phyloP scores from a whole-genome alignment of 2,888 invertebrate genomes.

The Orchesellides sinensis region DNA sequence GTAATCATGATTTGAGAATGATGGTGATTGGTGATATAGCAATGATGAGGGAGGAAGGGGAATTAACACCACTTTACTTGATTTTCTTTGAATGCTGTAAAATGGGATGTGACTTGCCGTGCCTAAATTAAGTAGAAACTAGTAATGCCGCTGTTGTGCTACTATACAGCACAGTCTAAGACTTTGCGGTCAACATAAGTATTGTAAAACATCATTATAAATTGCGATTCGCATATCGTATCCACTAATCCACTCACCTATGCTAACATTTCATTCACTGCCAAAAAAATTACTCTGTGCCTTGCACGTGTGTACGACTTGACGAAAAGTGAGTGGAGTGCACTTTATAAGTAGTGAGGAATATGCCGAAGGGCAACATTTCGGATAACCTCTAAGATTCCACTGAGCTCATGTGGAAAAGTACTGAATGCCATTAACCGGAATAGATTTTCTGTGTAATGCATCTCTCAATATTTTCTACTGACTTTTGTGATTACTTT shows the following conservation, averaged over 20 bases:
- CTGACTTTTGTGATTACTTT: too few relatives aligned
- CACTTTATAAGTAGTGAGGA: constrained; percentile 10
- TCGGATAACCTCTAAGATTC: constrained; percentile 59
- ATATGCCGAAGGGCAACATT: constrained; percentile 56
- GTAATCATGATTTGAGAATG: too few relatives aligned
- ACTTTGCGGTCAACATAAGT: not conserved
- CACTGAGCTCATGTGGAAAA: constrained; percentile 58
- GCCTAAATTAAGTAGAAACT: not conserved
- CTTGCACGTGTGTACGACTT: constrained; percentile 37
- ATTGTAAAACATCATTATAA: constrained; percentile 34
- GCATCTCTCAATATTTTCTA: not conserved
- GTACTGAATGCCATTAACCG: constrained; percentile 52
- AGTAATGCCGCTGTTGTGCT: not conserved
- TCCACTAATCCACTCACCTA: not conserved
- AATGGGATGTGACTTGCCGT: not conserved
- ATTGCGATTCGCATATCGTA: not conserved
- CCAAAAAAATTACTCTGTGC: constrained; percentile 50
- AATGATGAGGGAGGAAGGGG: constrained; percentile 4
- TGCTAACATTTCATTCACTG: constrained; percentile 21
- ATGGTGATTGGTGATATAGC: constrained; percentile 2
- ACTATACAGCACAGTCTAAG: not conserved
- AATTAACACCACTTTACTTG: not conserved
- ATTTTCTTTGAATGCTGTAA: not conserved
- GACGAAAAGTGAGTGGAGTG: constrained; percentile 12
- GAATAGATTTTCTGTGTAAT: constrained; percentile 34